A percentile compares a stretch with the other conserved stretches of the same genome.
phyloP scores from a whole-genome alignment of 2,888 invertebrate genomes.

The Ormyrus nitidulus region DNA sequence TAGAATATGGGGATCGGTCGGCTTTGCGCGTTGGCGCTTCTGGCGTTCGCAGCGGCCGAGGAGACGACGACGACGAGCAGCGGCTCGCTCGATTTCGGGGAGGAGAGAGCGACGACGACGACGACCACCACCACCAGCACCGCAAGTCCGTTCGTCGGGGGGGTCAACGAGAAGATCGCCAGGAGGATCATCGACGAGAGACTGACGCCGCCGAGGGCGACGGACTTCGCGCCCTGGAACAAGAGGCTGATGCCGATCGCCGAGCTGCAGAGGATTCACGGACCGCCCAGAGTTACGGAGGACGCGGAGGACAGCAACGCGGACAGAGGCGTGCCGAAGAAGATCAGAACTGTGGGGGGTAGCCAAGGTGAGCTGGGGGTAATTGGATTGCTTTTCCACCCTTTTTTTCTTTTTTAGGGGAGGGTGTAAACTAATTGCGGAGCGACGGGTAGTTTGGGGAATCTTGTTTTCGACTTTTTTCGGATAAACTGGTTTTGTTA shows the following conservation, averaged over 20 bases:
- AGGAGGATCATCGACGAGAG: conserved; percentile 50
- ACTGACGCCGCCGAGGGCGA: conserved; percentile 34
- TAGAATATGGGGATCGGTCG: conserved; percentile 13
- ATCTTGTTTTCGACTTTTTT: no score
- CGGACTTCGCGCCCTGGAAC: conserved; percentile 44
- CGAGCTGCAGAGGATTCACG: conserved; percentile 15
- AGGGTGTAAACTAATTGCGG: no score
- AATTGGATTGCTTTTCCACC: no score
- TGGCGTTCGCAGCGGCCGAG: conserved; percentile 14
- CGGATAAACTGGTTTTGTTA: no score
- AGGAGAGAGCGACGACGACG: neutral
- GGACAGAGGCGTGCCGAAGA: conserved; percentile 33
- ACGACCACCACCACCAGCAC: neutral
- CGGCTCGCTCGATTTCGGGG: no score
- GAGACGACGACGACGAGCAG: conserved; percentile 6
- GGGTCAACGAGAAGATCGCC: conserved; percentile 35
- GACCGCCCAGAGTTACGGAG: conserved; percentile 35
- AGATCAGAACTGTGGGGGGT: conserved; percentile 42
- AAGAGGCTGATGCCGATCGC: conserved; percentile 14
- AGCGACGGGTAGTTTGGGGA: no score
- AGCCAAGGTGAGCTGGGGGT: conserved; percentile 5
- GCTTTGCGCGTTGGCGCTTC: neutral
- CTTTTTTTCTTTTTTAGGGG: no score
- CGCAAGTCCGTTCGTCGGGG: neutral
- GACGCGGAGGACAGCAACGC: conserved; percentile 39